These are phyloP conservation scores for Aphis gossypii DNA, from an alignment of 1,140 invertebrate genomes.

Conservation along the genomic window DNA sequence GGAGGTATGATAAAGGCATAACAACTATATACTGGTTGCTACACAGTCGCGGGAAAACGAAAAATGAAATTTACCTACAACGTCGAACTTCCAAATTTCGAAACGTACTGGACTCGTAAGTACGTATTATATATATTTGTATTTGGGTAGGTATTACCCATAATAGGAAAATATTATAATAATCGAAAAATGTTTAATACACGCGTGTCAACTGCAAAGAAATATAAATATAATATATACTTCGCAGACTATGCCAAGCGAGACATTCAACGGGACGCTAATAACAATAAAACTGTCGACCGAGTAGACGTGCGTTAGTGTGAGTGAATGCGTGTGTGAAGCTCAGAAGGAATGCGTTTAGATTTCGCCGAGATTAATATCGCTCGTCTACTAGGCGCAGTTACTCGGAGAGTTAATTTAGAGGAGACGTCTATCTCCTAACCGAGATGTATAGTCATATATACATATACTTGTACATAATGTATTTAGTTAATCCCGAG, in stretches of 20 bases:
- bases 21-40: not conserved
- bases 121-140: not conserved
- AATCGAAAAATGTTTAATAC: not conserved
- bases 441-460: not conserved
- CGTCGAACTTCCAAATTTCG: not conserved
- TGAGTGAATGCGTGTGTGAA: not conserved
- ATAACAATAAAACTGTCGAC: constrained; percentile 9
- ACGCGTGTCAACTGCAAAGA: not conserved
- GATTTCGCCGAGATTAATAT: constrained; percentile 32
- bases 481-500: not conserved
- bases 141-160: not conserved
- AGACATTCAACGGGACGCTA: not conserved
- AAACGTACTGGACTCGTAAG: not conserved
- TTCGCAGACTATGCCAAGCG: not conserved
- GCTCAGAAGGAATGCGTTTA: constrained; percentile 10
- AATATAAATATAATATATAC: not conserved
- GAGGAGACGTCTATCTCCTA: not conserved
- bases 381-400: constrained; percentile 19
- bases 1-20: too few relatives aligned
- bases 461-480: not conserved
- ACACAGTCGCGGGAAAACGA: not conserved
- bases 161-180: not conserved
- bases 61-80: not conserved
- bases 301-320: not conserved
- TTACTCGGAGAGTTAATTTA: constrained; percentile 17